These are phyloP conservation scores for Gymnocypris eckloni DNA, from an alignment of 2,797 vertebrate genomes.

Conservation along the genomic window DNA sequence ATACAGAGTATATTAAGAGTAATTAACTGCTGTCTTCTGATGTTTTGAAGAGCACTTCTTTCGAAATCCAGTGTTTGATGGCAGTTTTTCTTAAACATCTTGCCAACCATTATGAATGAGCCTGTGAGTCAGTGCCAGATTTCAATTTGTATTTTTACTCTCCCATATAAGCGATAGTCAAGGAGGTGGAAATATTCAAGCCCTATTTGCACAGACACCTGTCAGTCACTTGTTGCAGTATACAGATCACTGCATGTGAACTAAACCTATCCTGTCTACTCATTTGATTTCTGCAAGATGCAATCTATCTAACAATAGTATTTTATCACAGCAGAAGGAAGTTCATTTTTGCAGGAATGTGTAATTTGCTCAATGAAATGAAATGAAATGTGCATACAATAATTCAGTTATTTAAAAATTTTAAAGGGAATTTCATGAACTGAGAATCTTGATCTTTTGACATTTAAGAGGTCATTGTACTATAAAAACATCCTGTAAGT, in stretches of 20 bases:
- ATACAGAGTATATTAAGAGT: not conserved
- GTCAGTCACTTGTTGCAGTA: not conserved
- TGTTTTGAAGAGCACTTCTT: slow-evolving; percentile 27
- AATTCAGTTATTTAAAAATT: too few relatives aligned
- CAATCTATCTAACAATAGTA: not conserved
- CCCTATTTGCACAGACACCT: not conserved
- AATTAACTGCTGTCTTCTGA: slow-evolving; percentile 1
- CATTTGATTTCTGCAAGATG: not conserved
- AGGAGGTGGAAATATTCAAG: not conserved
- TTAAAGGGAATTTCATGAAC: too few relatives aligned
- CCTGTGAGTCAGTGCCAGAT: slow-evolving; percentile 1
- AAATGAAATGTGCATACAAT: not conserved
- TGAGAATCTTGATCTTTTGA: too few relatives aligned
- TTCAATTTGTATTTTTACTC: not conserved
- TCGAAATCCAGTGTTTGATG: slow-evolving; percentile 22
- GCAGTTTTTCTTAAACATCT: not conserved
- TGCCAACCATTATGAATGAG: slow-evolving; percentile 14
- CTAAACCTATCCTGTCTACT: not conserved
- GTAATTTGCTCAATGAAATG: not conserved
- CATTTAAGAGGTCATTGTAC: too few relatives aligned
- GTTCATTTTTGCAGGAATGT: not conserved
- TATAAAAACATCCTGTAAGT: too few relatives aligned
- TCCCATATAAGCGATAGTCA: not conserved
- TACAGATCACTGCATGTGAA: not conserved
- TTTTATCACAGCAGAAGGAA: not conserved